A percentile compares a stretch with the other conserved stretches of the same genome.
phyloP scores from a whole-genome alignment of 2,888 invertebrate species.

The Melinaea menophilus region DNA sequence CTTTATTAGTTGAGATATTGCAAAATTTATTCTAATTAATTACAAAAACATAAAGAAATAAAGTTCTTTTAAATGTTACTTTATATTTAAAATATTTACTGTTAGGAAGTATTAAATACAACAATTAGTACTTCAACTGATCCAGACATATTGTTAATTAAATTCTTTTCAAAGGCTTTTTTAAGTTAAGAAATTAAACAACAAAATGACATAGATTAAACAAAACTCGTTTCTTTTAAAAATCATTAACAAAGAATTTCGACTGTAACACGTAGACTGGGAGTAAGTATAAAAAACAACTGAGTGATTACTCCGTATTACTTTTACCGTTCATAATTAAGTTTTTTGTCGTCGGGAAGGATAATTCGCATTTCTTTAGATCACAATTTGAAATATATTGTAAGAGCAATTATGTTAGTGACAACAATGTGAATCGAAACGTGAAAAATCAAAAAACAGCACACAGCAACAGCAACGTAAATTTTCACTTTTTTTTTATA shows the following conservation, averaged over 20 bases:
- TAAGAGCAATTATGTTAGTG: neutral
- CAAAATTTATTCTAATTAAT: too few relatives aligned
- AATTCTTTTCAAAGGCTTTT: neutral
- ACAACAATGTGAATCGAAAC: neutral
- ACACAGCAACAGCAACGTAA: too few relatives aligned
- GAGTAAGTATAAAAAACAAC: conserved; percentile 12
- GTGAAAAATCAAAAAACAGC: too few relatives aligned
- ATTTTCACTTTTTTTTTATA: too few relatives aligned
- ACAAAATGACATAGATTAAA: conserved; percentile 9
- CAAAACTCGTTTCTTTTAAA: conserved; percentile 6
- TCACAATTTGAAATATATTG: conserved; percentile 8
- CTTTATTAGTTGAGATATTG: too few relatives aligned
- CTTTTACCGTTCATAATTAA: neutral
- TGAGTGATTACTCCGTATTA: conserved; percentile 8
- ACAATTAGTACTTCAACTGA: too few relatives aligned
- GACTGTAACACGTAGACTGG: conserved; percentile 12
- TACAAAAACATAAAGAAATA: too few relatives aligned
- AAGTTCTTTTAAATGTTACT: too few relatives aligned
- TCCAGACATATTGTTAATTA: too few relatives aligned
- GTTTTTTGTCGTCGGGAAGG: conserved; percentile 18
- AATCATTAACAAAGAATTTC: conserved; percentile 9
- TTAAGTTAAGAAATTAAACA: neutral
- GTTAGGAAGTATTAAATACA: too few relatives aligned
- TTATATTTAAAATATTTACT: too few relatives aligned
- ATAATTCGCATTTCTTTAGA: conserved; percentile 11